Conservation (phyloP, 2,113 vertebrate species). For the Sinosuthora webbiana region DNA sequence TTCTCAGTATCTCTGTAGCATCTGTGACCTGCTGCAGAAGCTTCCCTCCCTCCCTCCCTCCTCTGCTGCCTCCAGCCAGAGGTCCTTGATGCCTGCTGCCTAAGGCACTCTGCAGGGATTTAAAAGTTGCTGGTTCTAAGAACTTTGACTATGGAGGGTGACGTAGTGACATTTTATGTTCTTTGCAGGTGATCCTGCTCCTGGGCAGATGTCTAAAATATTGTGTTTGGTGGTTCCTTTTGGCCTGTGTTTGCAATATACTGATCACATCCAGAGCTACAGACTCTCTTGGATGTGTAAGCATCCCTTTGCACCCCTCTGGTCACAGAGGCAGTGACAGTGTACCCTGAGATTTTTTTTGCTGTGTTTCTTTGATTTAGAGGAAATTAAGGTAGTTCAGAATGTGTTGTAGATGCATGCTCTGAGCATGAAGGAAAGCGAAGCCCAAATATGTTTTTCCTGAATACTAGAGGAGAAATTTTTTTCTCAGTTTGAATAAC, state of each 20-base stretch:
- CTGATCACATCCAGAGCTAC: not conserved
- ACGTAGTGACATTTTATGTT: not conserved
- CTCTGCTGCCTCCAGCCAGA: rapidly evolving
- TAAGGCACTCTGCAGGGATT: not conserved
- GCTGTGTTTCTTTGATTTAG: not conserved
- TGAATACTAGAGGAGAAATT: not conserved
- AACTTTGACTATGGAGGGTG: not conserved
- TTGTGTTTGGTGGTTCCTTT: not conserved
- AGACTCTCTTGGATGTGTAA: not conserved
- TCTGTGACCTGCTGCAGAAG: not conserved
- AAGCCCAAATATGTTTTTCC: not conserved
- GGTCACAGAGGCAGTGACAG: not conserved
- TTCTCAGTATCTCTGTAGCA: not conserved
- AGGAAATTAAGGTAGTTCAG: not conserved
- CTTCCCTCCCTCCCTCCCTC: not conserved
- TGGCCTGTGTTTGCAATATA: not conserved
- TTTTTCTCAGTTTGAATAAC: not conserved
- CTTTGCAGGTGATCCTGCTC: not conserved
- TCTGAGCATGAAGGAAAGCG: not conserved
- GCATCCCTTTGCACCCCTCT: not conserved
- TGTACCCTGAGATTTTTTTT: not conserved
- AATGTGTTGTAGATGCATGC: not conserved
- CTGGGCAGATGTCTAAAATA: not conserved
- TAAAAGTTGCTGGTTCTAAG: not conserved
- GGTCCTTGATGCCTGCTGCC: not conserved